These are phyloP conservation scores for Nesoenas mayeri DNA, from an alignment of 2,113 vertebrate species.

Conservation along the genomic window DNA sequence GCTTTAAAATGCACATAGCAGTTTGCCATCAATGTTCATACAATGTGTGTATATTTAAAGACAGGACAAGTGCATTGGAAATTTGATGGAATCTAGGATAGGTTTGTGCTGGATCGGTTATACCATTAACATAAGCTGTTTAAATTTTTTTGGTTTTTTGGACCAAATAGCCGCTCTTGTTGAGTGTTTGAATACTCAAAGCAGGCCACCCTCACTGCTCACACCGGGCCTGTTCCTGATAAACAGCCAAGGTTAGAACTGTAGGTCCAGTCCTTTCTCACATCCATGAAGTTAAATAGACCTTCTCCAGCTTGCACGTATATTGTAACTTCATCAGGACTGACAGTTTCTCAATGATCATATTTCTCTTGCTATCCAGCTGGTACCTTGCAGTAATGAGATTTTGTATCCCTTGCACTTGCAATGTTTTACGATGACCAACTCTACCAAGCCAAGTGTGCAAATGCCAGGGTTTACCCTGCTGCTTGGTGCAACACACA, in stretches of 20 bases:
- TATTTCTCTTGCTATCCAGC: background rate
- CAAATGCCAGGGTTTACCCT: background rate
- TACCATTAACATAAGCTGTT: background rate
- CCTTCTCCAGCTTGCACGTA: background rate
- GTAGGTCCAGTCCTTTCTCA: background rate
- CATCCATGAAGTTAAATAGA: background rate
- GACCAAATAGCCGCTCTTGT: background rate
- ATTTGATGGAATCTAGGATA: background rate
- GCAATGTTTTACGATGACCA: background rate
- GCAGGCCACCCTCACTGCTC: background rate
- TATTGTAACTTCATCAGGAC: background rate
- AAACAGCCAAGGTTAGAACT: background rate
- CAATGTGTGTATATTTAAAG: background rate
- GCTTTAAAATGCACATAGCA: background rate
- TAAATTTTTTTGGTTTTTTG: background rate
- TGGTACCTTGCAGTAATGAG: background rate
- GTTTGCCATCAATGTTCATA: background rate
- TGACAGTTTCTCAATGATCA: background rate
- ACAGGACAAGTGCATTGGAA: background rate
- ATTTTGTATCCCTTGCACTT: background rate
- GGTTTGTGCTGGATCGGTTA: background rate
- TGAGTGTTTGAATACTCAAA: background rate
- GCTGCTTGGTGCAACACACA: accelerated
- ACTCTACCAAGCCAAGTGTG: background rate
- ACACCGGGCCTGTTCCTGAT: background rate